Percentiles rank a stretch among this genome's conserved stretches.
These are phyloP conservation scores for Haplotaxodon microlepis DNA, from an alignment of 2,113 vertebrate genomes.

Conservation along the genomic window DNA sequence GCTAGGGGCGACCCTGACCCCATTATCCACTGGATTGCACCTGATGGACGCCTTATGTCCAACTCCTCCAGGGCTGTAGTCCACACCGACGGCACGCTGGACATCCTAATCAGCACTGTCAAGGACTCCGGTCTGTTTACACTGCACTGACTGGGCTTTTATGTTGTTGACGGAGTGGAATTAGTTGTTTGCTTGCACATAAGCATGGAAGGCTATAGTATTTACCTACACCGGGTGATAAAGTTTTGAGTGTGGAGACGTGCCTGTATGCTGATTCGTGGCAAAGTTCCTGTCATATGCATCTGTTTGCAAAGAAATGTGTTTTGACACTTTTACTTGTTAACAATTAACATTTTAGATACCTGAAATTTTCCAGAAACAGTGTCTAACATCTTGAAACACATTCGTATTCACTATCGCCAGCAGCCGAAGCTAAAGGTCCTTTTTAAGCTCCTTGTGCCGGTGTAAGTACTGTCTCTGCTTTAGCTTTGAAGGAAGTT, in stretches of 20 bases:
- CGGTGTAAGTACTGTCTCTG: background rate
- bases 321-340: background rate
- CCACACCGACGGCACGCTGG: constrained; percentile 89
- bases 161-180: constrained; percentile 30
- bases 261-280: background rate
- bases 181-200: constrained; percentile 32
- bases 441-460: background rate
- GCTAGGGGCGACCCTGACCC: constrained; percentile 93
- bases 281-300: background rate
- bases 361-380: background rate
- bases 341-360: background rate
- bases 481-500: background rate
- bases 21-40: constrained; percentile 96
- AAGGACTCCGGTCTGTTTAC: constrained; percentile 82
- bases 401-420: background rate
- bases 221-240: constrained; percentile 12
- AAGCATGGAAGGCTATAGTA: background rate
- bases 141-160: background rate
- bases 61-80: constrained; percentile 87
- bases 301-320: background rate
- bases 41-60: constrained; percentile 95
- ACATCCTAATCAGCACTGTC: constrained; percentile 95
- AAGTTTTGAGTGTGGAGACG: background rate
- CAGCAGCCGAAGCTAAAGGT: background rate
- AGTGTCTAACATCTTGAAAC: accelerated